Base-by-base conservation (phyloP, 2,888 invertebrate genomes). In the Hypolimnas misippus region DNA sequence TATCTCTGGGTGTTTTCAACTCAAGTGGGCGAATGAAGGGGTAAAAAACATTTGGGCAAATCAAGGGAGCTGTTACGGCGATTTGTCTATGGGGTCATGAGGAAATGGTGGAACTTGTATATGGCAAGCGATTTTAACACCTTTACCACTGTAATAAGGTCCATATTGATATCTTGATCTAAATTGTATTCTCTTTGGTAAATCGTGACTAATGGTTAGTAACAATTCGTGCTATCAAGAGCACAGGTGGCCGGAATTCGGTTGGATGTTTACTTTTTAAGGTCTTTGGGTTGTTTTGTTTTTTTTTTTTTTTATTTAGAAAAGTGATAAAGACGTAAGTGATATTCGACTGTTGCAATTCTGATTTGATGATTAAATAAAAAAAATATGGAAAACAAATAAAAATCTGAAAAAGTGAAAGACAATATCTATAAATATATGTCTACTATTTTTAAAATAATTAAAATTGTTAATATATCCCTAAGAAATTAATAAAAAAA, bases 31-130 rank as follows among this genome's bases (percentile, higher is more conserved):
- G 52, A 59, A 59, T 29, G 53, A 46, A 60, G 38, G 53, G 60
- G 54, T 60, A 60, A 60, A 59, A 60, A 38, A 54, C 60, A 54
- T 60, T 60, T 35, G 25, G 42, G 21, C 29, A 46, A 60, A 60
- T 38, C 60, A 60, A 60, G 60, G 54, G 53, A 54, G 33, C 54
- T 19, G 49, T 60, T 60, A 53, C 38, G 42, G 19, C 60, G 53
- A 60, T 60, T 60, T 60, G 60, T 60, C 60, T 54, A 14, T 54
- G 33, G 54, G 60, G 46, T 10, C 33, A 60, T 46, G 17, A 42
- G 53, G 44, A 46, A 53, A 60, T 60, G 21, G 17, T 14, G 14
- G 10, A 3, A 12, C 33, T 38, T 12, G 12, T 14, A 2, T 7
- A 1, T n/a, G 21, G 0, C 35, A 53, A n/a, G 2, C 59, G 2